Conservation (phyloP, 2,797 vertebrate species). For the Fratercula arctica region DNA sequence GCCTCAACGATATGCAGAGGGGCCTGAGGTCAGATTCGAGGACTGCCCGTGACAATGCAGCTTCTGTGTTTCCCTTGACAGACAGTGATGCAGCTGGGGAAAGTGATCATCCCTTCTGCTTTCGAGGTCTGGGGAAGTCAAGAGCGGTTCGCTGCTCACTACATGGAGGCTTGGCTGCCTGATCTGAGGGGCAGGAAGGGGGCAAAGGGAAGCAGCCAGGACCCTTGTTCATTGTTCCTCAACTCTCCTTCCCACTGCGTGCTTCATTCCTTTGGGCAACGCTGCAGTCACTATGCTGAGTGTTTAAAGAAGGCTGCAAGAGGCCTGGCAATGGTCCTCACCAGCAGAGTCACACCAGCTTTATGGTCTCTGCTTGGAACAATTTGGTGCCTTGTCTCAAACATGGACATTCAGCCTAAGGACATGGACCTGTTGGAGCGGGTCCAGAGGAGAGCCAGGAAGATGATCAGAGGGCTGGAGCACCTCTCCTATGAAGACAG, state of each 20-base stretch:
- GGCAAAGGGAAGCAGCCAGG: background rate
- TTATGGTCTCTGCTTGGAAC: background rate
- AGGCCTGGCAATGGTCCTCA: background rate
- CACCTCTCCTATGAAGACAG: no score
- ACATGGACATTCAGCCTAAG: background rate
- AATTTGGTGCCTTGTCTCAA: background rate
- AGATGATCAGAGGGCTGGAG: no score
- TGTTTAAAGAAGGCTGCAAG: background rate
- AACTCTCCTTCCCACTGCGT: rapidly evolving
- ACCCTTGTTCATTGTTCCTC: background rate
- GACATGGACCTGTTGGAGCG: no score
- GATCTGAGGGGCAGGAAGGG: background rate
- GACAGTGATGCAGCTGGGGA: background rate
- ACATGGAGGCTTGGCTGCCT: background rate
- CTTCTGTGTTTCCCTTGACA: background rate
- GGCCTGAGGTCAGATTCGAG: background rate
- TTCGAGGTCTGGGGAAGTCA: background rate
- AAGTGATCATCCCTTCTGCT: background rate
- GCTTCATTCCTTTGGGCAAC: background rate
- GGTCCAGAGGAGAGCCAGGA: no score
- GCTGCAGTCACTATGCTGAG: background rate
- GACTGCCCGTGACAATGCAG: background rate
- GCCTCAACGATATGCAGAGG: background rate
- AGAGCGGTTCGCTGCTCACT: background rate
- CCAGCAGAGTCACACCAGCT: background rate